Evolutionary conservation across 23 tunicate genomes (phyloP).

Genomic region (Botrylloides violaceus): DNA sequence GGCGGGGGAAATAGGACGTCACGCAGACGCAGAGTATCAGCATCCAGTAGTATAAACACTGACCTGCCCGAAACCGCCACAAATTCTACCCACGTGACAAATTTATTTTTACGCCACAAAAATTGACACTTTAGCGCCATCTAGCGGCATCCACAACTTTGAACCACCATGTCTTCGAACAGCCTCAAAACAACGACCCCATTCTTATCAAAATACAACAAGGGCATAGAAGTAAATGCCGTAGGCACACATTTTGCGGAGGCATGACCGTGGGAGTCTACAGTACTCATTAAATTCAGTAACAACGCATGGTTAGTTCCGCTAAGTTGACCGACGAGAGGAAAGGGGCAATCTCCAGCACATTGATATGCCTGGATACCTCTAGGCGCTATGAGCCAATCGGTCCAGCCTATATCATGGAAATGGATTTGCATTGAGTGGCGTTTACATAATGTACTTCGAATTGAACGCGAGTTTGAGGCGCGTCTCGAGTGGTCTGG

Average conservation of each 20-base stretch:
- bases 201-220: conserved; percentile 56
- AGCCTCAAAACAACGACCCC: conserved; percentile 58
- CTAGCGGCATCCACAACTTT: conserved; percentile 69
- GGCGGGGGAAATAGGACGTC: too few species aligned
- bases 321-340: conserved; percentile 43
- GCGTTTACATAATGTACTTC: conserved; percentile 49
- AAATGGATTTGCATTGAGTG: conserved; percentile 54
- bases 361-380: conserved; percentile 62
- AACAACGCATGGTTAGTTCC: conserved; percentile 75
- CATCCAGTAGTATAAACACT: too few species aligned
- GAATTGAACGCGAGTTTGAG: background rate
- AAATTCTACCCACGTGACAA: too few species aligned
- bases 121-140: too few species aligned
- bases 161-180: conserved; percentile 70
- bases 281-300: conserved; percentile 61
- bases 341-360: conserved; percentile 81
- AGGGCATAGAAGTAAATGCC: conserved; percentile 28
- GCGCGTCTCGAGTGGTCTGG: background rate
- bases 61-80: too few species aligned
- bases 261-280: conserved; percentile 36
- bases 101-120: too few species aligned
- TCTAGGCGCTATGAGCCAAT: conserved; percentile 83
- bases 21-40: too few species aligned
- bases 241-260: conserved; percentile 80
- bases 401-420: conserved; percentile 69